A percentile compares a stretch with the other conserved stretches of the same genome.
These are phyloP conservation scores for Peribatodes rhomboidaria DNA, from an alignment of 2,888 invertebrate genomes.

Conservation along the genomic window DNA sequence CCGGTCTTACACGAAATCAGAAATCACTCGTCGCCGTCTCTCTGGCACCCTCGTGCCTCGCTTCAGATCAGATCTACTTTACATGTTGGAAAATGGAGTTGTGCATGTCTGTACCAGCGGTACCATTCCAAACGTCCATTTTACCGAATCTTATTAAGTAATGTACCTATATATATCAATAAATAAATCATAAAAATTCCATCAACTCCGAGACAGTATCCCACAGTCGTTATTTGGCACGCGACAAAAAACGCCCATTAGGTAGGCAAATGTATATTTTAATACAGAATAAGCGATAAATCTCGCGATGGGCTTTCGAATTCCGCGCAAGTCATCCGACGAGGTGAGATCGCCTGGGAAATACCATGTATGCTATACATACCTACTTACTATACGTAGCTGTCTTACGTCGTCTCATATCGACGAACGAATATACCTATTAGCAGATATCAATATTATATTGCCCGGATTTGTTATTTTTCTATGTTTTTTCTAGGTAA, in stretches of 20 bases:
- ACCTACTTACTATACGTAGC: slow-evolving; percentile 54
- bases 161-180: no score
- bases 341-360: slow-evolving; percentile 85
- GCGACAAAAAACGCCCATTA: slow-evolving; percentile 83
- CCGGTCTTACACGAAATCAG: slow-evolving; percentile 57
- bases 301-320: slow-evolving; percentile 86
- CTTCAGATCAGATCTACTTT: slow-evolving; percentile 2
- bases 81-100: background rate
- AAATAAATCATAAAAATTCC: slow-evolving; percentile 74
- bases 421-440: slow-evolving; percentile 45
- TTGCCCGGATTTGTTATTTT: slow-evolving; percentile 53
- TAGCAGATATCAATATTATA: slow-evolving; percentile 49
- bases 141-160: no score
- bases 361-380: slow-evolving; percentile 77
- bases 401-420: slow-evolving; percentile 70
- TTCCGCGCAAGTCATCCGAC: slow-evolving; percentile 84
- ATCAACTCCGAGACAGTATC: slow-evolving; percentile 64
- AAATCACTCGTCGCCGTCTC: slow-evolving; percentile 60
- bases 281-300: slow-evolving; percentile 86
- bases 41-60: slow-evolving; percentile 17
- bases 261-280: slow-evolving; percentile 84
- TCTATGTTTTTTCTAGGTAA: slow-evolving; percentile 33
- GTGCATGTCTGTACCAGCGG: background rate
- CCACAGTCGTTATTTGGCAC: slow-evolving; percentile 75
- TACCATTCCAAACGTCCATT: no score